These are phyloP conservation scores for Percopsis omiscomaycus DNA, from an alignment of 2,797 vertebrate species.

Conservation along the genomic window DNA sequence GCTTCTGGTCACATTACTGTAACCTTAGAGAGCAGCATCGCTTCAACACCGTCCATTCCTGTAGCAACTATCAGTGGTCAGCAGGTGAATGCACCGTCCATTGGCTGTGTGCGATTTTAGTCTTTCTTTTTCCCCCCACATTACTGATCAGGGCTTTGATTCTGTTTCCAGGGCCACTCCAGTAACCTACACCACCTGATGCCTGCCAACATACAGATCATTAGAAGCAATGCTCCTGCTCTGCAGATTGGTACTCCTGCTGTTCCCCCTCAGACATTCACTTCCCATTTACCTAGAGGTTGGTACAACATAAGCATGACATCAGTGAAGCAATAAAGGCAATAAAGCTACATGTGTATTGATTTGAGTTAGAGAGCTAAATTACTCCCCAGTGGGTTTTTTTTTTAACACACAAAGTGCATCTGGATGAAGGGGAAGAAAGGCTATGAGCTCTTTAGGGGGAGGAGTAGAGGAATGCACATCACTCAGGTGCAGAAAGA, in stretches of 20 bases:
- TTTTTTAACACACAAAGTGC: background rate
- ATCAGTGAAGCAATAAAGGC: background rate
- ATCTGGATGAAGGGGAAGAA: too few species aligned
- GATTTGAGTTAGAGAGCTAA: background rate
- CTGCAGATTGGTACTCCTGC: constrained; percentile 86
- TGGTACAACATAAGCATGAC: constrained; percentile 17
- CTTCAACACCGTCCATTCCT: constrained; percentile 91
- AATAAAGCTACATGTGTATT: too few species aligned
- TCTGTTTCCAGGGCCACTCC: constrained; percentile 85
- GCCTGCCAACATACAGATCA: constrained; percentile 94
- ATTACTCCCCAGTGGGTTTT: background rate
- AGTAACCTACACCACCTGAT: constrained; percentile 94
- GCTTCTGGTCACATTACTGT: constrained; percentile 89
- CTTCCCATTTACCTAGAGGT: constrained; percentile 96
- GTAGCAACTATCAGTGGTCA: constrained; percentile 98
- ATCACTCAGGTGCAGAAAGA: too few species aligned
- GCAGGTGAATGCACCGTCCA: constrained; percentile 78
- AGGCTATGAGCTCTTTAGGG: too few species aligned
- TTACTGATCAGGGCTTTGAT: constrained; percentile 21
- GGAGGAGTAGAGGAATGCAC: too few species aligned
- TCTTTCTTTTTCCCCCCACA: background rate
- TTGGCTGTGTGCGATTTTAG: background rate
- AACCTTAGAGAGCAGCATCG: constrained; percentile 90
- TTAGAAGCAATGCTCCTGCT: constrained; percentile 85
- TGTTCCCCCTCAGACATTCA: constrained; percentile 75